Conservation (phyloP, 1,140 invertebrate species). For the Pachypeltis micranthus region DNA sequence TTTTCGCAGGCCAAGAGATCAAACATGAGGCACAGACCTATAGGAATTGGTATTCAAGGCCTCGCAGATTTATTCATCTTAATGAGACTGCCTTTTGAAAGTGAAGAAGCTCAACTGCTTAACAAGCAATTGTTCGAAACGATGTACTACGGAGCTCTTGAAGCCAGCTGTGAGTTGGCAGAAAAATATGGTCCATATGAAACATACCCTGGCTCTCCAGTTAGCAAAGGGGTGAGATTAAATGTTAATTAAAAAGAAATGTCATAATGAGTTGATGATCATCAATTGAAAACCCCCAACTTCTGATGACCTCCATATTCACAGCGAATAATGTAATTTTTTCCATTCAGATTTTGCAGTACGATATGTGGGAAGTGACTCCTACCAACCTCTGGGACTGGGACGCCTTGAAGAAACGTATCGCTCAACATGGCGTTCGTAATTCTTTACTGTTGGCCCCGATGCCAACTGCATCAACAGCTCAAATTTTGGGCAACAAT, state of each 20-base stretch:
- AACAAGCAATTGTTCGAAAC: conserved; percentile 98
- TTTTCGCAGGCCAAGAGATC: conserved; percentile 53
- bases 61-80: conserved; percentile 93
- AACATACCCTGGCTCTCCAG: conserved; percentile 81
- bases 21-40: conserved; percentile 87
- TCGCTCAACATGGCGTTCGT: conserved; percentile 79
- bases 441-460: conserved; percentile 93
- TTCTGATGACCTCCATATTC: not conserved
- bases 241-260: not conserved
- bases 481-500: conserved; percentile 98
- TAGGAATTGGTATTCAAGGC: conserved; percentile 93
- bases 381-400: conserved; percentile 87
- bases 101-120: conserved; percentile 67
- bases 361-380: conserved; percentile 95
- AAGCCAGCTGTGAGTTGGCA: conserved; percentile 92
- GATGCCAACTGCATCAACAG: conserved; percentile 98
- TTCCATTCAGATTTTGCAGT: conserved; percentile 67
- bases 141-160: conserved; percentile 92
- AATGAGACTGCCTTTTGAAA: conserved; percentile 88
- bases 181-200: conserved; percentile 76
- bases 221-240: conserved; percentile 79
- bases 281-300: no score
- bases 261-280: not conserved
- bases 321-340: conserved; percentile 1
- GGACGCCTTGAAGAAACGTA: conserved; percentile 69